phyloP scores from a whole-genome alignment of 2,113 vertebrate genomes.

The Sciurus niger region DNA sequence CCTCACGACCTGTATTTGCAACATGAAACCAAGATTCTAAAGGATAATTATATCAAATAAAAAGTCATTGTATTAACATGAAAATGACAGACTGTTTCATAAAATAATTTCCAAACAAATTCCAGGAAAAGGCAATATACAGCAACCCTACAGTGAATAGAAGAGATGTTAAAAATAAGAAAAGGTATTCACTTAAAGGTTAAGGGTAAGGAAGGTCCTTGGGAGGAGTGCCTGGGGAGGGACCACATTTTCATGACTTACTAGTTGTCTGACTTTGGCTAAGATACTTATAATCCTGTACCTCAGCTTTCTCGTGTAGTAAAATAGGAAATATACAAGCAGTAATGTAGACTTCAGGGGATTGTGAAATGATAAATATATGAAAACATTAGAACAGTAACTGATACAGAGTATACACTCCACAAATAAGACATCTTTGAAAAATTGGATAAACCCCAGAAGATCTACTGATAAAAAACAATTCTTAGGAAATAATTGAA shows the following conservation, averaged over 20 bases:
- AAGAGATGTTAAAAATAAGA: conserved; percentile 10
- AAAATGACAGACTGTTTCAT: conserved; percentile 9
- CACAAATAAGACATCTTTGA: not conserved
- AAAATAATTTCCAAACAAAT: not conserved
- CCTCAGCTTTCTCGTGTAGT: not conserved
- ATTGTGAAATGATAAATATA: not conserved
- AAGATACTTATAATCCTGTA: not conserved
- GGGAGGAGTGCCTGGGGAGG: not conserved
- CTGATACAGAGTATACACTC: not conserved
- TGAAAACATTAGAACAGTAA: not conserved
- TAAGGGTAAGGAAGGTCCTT: not conserved
- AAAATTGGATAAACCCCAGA: not conserved
- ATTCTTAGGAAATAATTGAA: not conserved
- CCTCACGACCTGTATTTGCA: not conserved
- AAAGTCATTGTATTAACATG: not conserved
- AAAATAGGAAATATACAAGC: not conserved
- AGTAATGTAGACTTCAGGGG: not conserved
- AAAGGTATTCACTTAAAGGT: not conserved
- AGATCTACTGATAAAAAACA: not conserved
- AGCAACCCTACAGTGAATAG: not conserved
- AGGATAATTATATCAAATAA: not conserved
- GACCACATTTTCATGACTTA: not conserved
- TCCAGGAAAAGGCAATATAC: conserved; percentile 37
- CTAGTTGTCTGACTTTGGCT: not conserved
- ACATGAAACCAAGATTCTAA: conserved; percentile 35